Percentiles rank a stretch among this genome's conserved stretches.
phyloP scores from a whole-genome alignment of 2,113 vertebrate genomes.

The Rhabdomys dilectus region DNA sequence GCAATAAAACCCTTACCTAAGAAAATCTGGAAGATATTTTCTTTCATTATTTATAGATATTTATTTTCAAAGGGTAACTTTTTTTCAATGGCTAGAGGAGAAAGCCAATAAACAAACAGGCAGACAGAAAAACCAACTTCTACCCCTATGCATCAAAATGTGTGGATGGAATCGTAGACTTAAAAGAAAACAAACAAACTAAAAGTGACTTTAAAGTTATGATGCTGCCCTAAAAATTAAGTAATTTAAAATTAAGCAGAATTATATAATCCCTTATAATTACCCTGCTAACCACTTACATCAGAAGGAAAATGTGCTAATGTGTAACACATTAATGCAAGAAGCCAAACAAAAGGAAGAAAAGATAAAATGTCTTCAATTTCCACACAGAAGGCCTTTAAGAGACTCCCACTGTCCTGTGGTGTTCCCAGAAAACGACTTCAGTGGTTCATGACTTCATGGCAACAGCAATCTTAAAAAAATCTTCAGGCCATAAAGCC shows the following conservation, averaged over 20 bases:
- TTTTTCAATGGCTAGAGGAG: neutral
- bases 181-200: neutral
- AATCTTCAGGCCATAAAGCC: neutral
- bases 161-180: neutral
- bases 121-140: neutral
- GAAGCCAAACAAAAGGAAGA: neutral
- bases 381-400: neutral
- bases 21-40: neutral
- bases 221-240: neutral
- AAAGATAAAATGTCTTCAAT: neutral
- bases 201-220: neutral
- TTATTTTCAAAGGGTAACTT: neutral
- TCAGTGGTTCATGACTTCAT: neutral
- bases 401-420: neutral
- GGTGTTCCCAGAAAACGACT: neutral
- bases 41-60: neutral
- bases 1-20: neutral
- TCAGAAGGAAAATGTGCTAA: neutral
- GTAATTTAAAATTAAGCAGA: neutral
- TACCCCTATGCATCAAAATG: neutral
- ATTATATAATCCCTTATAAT: neutral
- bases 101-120: neutral
- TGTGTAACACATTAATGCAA: neutral
- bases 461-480: slow-evolving; percentile 7
- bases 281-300: neutral